These are phyloP conservation scores for Mobula birostris DNA, from an alignment of 2,113 vertebrate genomes.

Conservation along the genomic window DNA sequence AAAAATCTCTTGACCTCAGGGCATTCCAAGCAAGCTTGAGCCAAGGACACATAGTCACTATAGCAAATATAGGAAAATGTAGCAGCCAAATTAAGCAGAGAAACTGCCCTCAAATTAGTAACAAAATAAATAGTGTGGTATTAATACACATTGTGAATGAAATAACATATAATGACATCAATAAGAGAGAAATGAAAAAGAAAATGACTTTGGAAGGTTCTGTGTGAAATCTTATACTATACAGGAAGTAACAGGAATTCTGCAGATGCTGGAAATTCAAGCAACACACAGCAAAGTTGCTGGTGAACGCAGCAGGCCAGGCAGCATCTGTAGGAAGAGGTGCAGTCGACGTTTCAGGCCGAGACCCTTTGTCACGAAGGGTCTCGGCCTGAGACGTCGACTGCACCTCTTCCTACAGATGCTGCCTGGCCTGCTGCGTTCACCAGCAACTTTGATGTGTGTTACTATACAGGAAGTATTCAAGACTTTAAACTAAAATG, in stretches of 20 bases:
- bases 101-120: not conserved
- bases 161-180: not conserved
- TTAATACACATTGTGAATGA: not conserved
- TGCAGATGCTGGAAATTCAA: no score
- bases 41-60: not conserved
- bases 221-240: not conserved
- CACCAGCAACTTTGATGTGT: no score
- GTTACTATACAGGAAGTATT: not conserved
- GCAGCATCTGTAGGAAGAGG: no score
- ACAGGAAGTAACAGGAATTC: no score
- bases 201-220: not conserved
- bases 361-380: no score
- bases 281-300: no score
- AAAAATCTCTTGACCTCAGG: not conserved
- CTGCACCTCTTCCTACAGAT: no score
- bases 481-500: not conserved
- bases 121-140: not conserved
- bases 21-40: not conserved
- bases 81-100: not conserved
- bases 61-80: not conserved
- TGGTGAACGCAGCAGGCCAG: no score
- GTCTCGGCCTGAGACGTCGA: no score
- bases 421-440: no score
- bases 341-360: no score
- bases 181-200: not conserved